phyloP scores from a whole-genome alignment of 2,888 invertebrate species.

The Drosophila lacicola region DNA sequence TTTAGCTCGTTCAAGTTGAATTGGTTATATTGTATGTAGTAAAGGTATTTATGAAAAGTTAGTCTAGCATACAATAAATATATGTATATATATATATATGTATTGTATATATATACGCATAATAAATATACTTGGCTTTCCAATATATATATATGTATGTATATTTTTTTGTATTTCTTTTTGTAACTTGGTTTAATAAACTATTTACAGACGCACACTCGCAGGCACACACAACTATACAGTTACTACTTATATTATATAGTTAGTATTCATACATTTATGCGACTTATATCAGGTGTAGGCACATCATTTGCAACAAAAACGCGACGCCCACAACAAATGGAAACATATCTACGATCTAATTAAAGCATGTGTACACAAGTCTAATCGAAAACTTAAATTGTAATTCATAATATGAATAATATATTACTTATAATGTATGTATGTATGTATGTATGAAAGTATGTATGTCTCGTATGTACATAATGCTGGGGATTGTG shows the following conservation, averaged over 20 bases:
- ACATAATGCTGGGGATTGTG: constrained; percentile 23
- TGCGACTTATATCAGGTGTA: constrained; percentile 59
- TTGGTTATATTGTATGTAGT: constrained; percentile 46
- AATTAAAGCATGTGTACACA: constrained; percentile 77
- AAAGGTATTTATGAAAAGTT: constrained; percentile 61
- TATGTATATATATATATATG: constrained; percentile 38
- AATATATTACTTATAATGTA: constrained; percentile 33
- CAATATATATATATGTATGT: constrained; percentile 34
- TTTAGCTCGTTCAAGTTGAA: constrained; percentile 58
- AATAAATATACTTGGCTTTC: constrained; percentile 57
- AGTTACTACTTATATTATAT: constrained; percentile 21
- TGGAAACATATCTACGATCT: constrained; percentile 77
- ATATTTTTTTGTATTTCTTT: constrained; percentile 51
- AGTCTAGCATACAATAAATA: constrained; percentile 59
- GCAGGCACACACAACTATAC: constrained; percentile 19
- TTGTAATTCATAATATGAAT: constrained; percentile 31
- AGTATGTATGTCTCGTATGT: constrained; percentile 26
- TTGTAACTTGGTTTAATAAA: constrained; percentile 59
- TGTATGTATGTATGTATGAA: constrained; percentile 25
- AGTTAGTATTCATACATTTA: constrained; percentile 33
- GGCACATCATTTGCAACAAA: constrained; percentile 81
- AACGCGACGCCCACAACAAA: constrained; percentile 67
- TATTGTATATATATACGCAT: constrained; percentile 39
- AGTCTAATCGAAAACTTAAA: constrained; percentile 56
- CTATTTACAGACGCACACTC: constrained; percentile 27